Evolutionary conservation across 2,888 invertebrate species (phyloP).

Genomic region (Saturnia japonica): DNA sequence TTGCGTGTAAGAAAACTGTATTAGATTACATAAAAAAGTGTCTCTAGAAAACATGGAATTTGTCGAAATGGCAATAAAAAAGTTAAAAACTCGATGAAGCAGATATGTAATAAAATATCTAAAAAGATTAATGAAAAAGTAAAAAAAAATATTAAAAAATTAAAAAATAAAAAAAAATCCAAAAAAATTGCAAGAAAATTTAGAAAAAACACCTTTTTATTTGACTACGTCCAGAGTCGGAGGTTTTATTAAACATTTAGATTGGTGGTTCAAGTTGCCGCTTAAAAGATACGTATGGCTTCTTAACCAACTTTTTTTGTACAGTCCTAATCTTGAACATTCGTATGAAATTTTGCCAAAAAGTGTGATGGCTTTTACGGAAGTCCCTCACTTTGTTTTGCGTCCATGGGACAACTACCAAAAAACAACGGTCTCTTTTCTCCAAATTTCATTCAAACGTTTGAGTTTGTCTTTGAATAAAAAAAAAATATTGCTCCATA

Average conservation of each 20-base stretch:
- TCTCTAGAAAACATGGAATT: conserved; percentile 65
- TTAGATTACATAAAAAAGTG: conserved; percentile 62
- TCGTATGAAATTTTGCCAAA: background rate
- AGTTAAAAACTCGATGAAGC: conserved; percentile 50
- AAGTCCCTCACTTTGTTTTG: too few species aligned
- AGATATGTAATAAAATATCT: conserved; percentile 37
- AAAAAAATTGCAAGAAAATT: conserved; percentile 39
- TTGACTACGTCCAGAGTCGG: conserved; percentile 20
- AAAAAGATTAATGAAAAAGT: conserved; percentile 46
- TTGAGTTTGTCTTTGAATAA: background rate
- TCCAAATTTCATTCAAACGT: background rate
- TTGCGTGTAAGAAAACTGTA: conserved; percentile 73
- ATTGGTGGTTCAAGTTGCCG: background rate
- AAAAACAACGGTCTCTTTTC: background rate
- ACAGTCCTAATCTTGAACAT: background rate
- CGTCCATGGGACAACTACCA: too few species aligned
- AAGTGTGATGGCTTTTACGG: too few species aligned
- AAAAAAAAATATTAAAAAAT: conserved; percentile 46
- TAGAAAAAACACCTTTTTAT: conserved; percentile 16
- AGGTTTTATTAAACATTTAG: conserved; percentile 6
- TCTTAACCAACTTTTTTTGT: conserved; percentile 1
- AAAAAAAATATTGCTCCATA: background rate
- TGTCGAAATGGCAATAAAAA: conserved; percentile 65
- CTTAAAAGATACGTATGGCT: too few species aligned
- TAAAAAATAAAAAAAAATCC: conserved; percentile 43